Base-by-base conservation (phyloP, 2,888 invertebrate species). In the Dasypogon diadema region DNA sequence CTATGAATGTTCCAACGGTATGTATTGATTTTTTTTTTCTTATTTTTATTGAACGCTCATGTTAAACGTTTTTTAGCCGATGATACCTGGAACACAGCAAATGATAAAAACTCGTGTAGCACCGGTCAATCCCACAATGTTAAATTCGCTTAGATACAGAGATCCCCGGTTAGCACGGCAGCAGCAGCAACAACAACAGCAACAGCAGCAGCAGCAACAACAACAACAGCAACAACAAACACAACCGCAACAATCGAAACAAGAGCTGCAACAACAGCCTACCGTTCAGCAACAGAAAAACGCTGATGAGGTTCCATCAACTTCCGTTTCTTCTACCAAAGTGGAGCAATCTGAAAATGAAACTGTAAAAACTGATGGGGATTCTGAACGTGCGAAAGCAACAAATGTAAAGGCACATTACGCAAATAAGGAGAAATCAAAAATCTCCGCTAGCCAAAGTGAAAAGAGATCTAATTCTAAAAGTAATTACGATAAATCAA, bases 111-210 rank as follows among this genome's bases (percentile, higher is more conserved):
- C 84, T 46, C 87, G 89, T 80, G 90, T 91, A 74, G 87, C 89
- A 78, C 90, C 90, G 2, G 88, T 88, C 3, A 88, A 87, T 81
- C 85, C 88, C 46, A 85, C 87, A 26, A 82, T 88, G 78, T 83
- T 89, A 0, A 87, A 81, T 76, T 82, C 84, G 0, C 82, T 85
- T 10, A 83, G 85, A 2, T 83, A 81, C 48, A 82, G 87, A 10
- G 87, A 87, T 83, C 89, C 83, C 77, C 87, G 84, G 77, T 85
- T 84, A 80, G 86, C 81, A 78, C 86, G 83, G 46, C 88, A 86
- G 63, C 82, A 83, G 76, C 83, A 83, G 58, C 80, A 82, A n/a
- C 81, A 81, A 51, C 82, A 81, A 70, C 81, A 81, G 78, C 72
- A 75, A 42, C n/a, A 79, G 26, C 79, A 54, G 55, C 65, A 26